Evolutionary conservation across 2,888 invertebrate species (phyloP), one percentile per base, ranked within the genome.

Genomic region (Lasioglossum malachurum): DNA sequence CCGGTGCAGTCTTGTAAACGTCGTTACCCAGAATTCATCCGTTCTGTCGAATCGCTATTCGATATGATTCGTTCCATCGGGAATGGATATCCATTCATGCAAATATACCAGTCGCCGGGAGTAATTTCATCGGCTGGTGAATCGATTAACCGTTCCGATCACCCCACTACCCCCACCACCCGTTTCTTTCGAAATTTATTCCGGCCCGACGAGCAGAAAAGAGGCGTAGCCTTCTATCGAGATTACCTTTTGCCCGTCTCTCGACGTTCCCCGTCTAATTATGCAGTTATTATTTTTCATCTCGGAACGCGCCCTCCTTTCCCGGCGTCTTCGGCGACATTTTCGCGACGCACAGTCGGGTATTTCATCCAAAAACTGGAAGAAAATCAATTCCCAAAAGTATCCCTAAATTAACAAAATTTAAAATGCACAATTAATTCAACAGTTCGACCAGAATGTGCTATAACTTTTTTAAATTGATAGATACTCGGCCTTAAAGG

Each of bases 21-120:
- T 84, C 72, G 78, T 83, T 83, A 84, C 75, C 75, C 49, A 53
- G 74, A 78, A 84, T 84, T 84, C 83, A 75, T 83, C 75, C 38
- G 69, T 57, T 12, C 78, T 74, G 69, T 75, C 74, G 74, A 83
- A 84, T 84, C 74, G 84, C 69, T 84, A 84, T 74, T 49, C 83
- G 74, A 78, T 78, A 78, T 75, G 83, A 78, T 74, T 84, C 83
- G 73, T 75, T 49, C 46, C 71, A 19, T 41, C 8, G 60, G 69
- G 69, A 19, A 57, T 78, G 53, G 78, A 78, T 60, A 84, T 72
- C 75, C 75, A 72, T 79, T 73, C 41, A 82, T 82, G 71, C 84
- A 64, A 75, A 75, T 79, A 75, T 75, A 78, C 69, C 60, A 57
- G 7, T 41, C 49, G 38, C 38, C 38, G 41, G 14, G 19, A n/a